Base-by-base conservation (phyloP, 2,888 invertebrate genomes). In the Mayetiola destructor region DNA sequence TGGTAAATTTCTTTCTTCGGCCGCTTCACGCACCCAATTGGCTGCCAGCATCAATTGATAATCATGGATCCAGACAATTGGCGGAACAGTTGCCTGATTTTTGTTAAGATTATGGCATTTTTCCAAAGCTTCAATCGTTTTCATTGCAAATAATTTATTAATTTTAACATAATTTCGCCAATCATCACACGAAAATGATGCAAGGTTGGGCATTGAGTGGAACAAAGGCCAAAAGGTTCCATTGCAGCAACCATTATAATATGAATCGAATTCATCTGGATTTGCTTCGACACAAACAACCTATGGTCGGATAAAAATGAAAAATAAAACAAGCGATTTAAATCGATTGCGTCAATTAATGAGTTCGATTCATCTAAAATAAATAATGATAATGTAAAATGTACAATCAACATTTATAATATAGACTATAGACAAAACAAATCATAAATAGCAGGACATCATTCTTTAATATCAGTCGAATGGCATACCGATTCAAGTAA, bases 11-110 rank as follows among this genome's bases (percentile, higher is more conserved):
- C 82, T 81, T 64, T 88, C 87, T 64, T 89, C 89, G 1, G 85
- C 85, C 64, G 82, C 81, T 73, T 89, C 87, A 69, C 93, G 80
- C 62, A 94, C 85, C 81, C 89, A 89, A 69, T 89, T 90, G 36
- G 93, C 90, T 14, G 90, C 88, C 66, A 92, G 73, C 90, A 93
- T 91, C 18, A 94, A 77, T 68, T 94, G 93, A 69, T 94, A 94
- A 68, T 94, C 94, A 67, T 94, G 94, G 23, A 94, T 81, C 94
- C 94, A 94, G 2, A 94, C 82, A 58, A 94, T 80, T 0, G 92
- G 90, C 0, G 92, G 90, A 10, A 37, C 36, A 20, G 64, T 64
- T 16, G 68, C 68, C 60, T 66, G 69, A 62, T 71, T 73, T 16
- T 69, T 68, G 55, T 75, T 75, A 55, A 77, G 76, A 16, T 75